These are phyloP conservation scores for Eupithecia tripunctaria DNA, from an alignment of 2,888 invertebrate genomes.

Conservation along the genomic window DNA sequence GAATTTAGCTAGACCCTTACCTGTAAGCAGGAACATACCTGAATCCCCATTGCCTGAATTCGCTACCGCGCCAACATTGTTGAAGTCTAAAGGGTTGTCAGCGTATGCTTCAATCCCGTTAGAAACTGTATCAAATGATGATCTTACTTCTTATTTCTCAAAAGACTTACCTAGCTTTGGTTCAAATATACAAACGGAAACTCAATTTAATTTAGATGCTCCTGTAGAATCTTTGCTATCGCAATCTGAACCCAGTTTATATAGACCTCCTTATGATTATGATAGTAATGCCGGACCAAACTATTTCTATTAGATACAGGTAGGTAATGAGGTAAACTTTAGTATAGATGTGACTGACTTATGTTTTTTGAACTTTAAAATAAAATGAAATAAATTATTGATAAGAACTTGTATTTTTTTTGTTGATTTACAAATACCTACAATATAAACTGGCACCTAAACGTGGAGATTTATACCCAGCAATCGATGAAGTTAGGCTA, in stretches of 20 bases:
- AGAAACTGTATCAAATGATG: conserved; percentile 1
- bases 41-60: conserved; percentile 29
- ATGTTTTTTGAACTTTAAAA: not conserved
- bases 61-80: conserved; percentile 25
- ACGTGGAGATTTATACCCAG: not conserved
- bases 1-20: conserved; percentile 22
- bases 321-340: not conserved
- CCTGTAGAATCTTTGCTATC: not conserved
- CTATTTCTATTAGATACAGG: not conserved
- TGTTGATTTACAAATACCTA: not conserved
- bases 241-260: not conserved
- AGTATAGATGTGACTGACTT: not conserved
- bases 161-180: not conserved
- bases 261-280: not conserved
- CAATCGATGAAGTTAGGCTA: not conserved
- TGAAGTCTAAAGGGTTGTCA: conserved; percentile 34
- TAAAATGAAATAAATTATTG: not conserved
- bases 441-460: not conserved
- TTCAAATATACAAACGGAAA: not conserved
- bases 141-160: not conserved
- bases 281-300: not conserved
- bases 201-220: not conserved
- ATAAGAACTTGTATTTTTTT: not conserved
- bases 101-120: conserved; percentile 28
- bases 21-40: conserved; percentile 36